phyloP scores from a whole-genome alignment of 1,140 invertebrate genomes.

The Mesaphorura yosii region DNA sequence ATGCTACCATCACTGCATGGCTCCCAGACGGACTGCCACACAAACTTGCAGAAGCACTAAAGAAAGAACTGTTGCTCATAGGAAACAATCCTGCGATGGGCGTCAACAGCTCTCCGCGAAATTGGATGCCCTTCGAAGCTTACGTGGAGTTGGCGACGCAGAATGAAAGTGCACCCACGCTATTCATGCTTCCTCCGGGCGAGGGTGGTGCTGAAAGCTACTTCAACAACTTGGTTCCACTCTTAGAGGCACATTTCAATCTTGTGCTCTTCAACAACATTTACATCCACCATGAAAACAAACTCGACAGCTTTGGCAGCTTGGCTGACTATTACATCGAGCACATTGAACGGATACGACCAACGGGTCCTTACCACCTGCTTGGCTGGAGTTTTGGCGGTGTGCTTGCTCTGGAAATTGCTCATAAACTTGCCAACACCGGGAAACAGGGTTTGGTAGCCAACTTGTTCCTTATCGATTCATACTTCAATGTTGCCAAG shows the following conservation, averaged over 20 bases:
- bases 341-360: not conserved
- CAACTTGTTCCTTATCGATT: not conserved
- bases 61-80: not conserved
- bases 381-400: conserved; percentile 14
- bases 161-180: not conserved
- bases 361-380: not conserved
- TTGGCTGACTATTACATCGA: conserved; percentile 1
- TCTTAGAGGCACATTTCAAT: not conserved
- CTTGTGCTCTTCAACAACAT: conserved; percentile 7
- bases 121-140: not conserved
- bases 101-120: not conserved
- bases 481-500: not conserved
- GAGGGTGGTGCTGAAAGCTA: conserved; percentile 14
- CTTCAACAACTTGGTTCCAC: conserved; percentile 3
- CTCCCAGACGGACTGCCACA: not conserved
- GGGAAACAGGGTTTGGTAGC: not conserved
- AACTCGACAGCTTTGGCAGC: not conserved
- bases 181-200: conserved; percentile 7
- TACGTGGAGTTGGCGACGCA: not conserved
- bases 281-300: not conserved
- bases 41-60: not conserved
- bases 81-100: not conserved
- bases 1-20: not conserved
- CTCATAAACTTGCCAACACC: not conserved
- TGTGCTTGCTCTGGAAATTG: conserved; percentile 9